A percentile compares a stretch with the other conserved stretches of the same genome.
Conservation (phyloP, 2,113 vertebrate species). For the Pygoscelis antarcticus region DNA sequence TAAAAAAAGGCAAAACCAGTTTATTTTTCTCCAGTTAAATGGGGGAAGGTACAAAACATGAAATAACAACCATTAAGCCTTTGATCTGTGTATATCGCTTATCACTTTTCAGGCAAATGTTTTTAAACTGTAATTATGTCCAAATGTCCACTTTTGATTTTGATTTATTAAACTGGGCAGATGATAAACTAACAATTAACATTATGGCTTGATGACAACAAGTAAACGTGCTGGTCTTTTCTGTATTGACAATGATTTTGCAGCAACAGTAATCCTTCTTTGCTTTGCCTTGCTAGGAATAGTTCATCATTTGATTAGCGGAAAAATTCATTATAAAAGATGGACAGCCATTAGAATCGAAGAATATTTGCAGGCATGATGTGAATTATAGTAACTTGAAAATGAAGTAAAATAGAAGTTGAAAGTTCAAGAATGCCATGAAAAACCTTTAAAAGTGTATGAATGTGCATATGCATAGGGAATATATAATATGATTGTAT, state of each 20-base stretch:
- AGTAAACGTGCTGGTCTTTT: background rate
- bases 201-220: background rate
- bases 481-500: background rate
- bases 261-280: background rate
- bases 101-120: background rate
- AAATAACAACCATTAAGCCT: background rate
- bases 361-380: conserved; percentile 30
- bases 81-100: background rate
- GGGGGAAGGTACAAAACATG: background rate
- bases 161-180: background rate
- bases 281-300: background rate
- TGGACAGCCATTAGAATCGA: background rate
- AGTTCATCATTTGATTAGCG: background rate
- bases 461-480: background rate
- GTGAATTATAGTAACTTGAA: conserved; percentile 26
- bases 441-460: conserved; percentile 5
- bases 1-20: background rate
- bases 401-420: conserved; percentile 30
- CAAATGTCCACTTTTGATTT: background rate
- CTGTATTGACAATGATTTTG: background rate
- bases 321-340: conserved; percentile 1
- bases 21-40: conserved; percentile 13
- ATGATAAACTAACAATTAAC: background rate
- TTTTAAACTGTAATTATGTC: conserved; percentile 7
- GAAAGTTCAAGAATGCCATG: conserved; percentile 56